Percentiles rank a stretch among this genome's conserved stretches.
Conservation (phyloP, 1,140 invertebrate genomes). For the Mycetomoellerius zeteki region DNA sequence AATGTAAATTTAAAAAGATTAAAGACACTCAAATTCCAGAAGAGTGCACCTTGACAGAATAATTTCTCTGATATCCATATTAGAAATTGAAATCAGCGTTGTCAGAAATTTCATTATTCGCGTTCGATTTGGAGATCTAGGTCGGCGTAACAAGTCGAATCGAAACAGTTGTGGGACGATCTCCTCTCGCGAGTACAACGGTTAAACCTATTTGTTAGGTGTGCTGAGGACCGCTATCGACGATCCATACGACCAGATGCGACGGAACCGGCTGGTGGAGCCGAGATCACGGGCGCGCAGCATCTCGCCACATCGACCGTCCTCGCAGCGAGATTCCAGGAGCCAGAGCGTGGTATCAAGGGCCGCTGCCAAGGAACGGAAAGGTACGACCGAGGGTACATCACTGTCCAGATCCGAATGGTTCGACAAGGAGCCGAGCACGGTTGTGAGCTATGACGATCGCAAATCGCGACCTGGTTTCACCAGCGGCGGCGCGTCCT, state of each 20-base stretch:
- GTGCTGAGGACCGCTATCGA: conserved; percentile 82
- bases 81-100: not conserved
- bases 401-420: conserved; percentile 78
- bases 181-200: conserved; percentile 15
- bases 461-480: conserved; percentile 66
- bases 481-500: conserved; percentile 29
- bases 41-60: not conserved
- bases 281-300: conserved; percentile 89
- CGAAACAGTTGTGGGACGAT: not conserved
- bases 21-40: not conserved
- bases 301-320: conserved; percentile 87
- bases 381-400: conserved; percentile 63
- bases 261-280: conserved; percentile 90
- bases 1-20: conserved; percentile 3
- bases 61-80: conserved; percentile 12
- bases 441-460: conserved; percentile 69
- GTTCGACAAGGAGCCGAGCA: conserved; percentile 79
- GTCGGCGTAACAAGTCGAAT: conserved; percentile 11
- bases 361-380: conserved; percentile 77
- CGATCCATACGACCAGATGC: conserved; percentile 94
- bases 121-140: conserved; percentile 28
- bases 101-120: conserved; percentile 17
- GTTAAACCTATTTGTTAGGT: conserved; percentile 72
- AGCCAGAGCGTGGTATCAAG: conserved; percentile 87
- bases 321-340: conserved; percentile 86